A percentile compares a stretch with the other conserved stretches of the same genome.
Conservation (phyloP, 2,113 vertebrate genomes). For the Mastomys natalensis region DNA sequence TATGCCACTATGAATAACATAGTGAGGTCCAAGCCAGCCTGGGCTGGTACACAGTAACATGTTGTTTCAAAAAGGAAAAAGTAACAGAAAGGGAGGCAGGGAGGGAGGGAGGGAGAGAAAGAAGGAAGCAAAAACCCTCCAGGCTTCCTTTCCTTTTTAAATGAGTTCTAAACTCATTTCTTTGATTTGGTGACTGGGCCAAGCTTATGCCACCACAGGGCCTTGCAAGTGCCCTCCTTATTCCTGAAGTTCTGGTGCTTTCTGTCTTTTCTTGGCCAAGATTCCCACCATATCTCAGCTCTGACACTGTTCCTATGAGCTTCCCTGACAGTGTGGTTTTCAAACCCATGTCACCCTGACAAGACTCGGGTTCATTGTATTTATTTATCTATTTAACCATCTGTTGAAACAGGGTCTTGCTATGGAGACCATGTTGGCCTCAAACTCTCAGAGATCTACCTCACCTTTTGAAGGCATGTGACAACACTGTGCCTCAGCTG, state of each 20-base stretch:
- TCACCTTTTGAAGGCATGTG: not conserved
- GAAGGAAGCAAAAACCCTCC: not conserved
- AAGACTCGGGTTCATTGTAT: not conserved
- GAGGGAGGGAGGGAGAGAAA: too few relatives aligned
- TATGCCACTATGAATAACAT: not conserved
- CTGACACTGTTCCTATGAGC: not conserved
- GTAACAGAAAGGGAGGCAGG: not conserved
- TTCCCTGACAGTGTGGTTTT: not conserved
- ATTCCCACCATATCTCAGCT: not conserved
- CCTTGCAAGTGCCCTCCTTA: not conserved
- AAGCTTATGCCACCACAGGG: not conserved
- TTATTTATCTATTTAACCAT: not conserved
- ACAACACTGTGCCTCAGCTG: not conserved
- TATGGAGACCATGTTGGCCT: not conserved
- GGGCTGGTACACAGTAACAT: not conserved
- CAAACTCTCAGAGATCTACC: not conserved
- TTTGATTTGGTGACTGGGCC: not conserved
- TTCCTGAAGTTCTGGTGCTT: not conserved
- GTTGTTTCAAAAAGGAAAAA: not conserved
- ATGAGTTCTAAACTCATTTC: not conserved
- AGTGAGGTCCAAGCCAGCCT: not conserved
- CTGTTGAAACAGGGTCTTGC: not conserved
- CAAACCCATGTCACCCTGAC: not conserved
- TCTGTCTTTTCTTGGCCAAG: not conserved
- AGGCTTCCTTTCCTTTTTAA: conserved; percentile 4